A percentile compares a stretch with the other conserved stretches of the same genome.
Conservation (phyloP, 2,797 vertebrate genomes). For the Lagorchestes hirsutus region DNA sequence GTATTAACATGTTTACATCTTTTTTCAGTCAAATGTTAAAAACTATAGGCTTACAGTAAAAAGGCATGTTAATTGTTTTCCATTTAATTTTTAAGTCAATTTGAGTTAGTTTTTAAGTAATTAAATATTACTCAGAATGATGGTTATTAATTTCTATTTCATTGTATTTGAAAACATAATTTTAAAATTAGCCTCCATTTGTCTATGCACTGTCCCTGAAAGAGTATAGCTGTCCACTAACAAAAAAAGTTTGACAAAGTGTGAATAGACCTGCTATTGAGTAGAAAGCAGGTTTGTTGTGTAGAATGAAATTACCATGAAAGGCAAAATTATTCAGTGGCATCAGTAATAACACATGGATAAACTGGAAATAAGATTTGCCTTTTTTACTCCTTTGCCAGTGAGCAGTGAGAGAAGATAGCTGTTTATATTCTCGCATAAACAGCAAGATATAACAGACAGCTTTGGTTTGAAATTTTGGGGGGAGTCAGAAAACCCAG, state of each 20-base stretch:
- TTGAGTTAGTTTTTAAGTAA: conserved; percentile 75
- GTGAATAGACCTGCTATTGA: conserved; percentile 43
- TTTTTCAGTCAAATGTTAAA: conserved; percentile 64
- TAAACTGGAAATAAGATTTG: neutral
- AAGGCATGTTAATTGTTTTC: conserved; percentile 71
- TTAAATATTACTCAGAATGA: conserved; percentile 74
- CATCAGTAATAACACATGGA: neutral
- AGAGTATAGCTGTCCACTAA: conserved; percentile 3
- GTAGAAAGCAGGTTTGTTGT: neutral
- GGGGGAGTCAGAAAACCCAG: neutral
- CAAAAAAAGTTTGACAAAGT: neutral
- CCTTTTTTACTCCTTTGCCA: neutral
- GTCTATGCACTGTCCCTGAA: conserved; percentile 24
- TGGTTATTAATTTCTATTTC: neutral
- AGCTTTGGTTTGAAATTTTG: neutral
- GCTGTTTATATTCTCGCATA: neutral
- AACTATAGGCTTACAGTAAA: conserved; percentile 59
- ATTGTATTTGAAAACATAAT: conserved; percentile 33
- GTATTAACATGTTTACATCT: conserved; percentile 64
- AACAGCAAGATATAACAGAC: neutral
- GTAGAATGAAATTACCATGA: conserved; percentile 2
- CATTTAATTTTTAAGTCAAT: conserved; percentile 75
- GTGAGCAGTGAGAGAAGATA: neutral
- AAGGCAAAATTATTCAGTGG: conserved; percentile 13
- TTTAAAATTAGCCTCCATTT: conserved; percentile 8